Percentiles rank a stretch among this genome's conserved stretches.
phyloP scores from a whole-genome alignment of 35 echinoderm and acorn worm genomes.

The Eucidaris tribuloides region DNA sequence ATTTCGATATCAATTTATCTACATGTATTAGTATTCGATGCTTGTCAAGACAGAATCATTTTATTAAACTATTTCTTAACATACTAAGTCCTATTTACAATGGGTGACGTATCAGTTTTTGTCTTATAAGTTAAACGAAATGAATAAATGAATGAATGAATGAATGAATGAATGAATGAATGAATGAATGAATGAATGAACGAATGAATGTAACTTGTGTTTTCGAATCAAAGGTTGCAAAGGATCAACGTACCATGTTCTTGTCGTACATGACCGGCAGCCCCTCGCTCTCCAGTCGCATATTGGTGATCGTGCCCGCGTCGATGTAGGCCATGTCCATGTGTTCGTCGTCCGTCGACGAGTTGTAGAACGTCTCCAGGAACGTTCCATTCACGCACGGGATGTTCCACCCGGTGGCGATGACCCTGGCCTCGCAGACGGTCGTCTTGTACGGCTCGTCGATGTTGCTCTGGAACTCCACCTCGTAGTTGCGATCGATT shows the following conservation, averaged over 20 bases:
- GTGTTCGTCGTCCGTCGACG: conserved; percentile 38
- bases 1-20: no score
- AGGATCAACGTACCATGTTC: neutral
- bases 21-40: no score
- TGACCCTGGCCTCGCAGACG: conserved; percentile 62
- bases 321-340: conserved; percentile 63
- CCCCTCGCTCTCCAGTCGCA: conserved; percentile 32
- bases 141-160: no score
- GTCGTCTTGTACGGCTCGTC: conserved; percentile 38
- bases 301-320: conserved; percentile 70
- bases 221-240: neutral
- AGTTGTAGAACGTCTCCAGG: conserved; percentile 49
- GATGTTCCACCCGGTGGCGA: conserved; percentile 77
- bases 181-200: neutral
- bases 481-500: conserved; percentile 54
- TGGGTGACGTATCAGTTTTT: no score
- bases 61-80: no score
- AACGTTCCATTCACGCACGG: conserved; percentile 90
- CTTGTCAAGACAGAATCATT: no score
- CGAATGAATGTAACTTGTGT: neutral
- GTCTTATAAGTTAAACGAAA: no score
- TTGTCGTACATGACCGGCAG: conserved; percentile 7
- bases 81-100: no score
- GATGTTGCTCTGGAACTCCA: conserved; percentile 41
- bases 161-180: neutral